These are phyloP conservation scores for Zaprionus capensis DNA, from an alignment of 1,140 invertebrate species.

Conservation along the genomic window DNA sequence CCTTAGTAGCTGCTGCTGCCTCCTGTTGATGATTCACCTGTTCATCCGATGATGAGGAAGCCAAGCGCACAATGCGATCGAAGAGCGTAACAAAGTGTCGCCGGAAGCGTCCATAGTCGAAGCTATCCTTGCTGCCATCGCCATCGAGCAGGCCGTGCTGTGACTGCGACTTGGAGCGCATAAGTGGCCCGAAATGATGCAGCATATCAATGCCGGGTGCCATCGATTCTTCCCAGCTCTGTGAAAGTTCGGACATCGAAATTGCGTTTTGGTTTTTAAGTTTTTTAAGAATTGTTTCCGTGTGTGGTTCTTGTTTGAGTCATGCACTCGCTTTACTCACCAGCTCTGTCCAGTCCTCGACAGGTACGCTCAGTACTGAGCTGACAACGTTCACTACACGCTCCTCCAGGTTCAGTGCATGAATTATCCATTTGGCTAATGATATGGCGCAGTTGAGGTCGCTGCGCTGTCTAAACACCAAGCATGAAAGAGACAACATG, in stretches of 20 bases:
- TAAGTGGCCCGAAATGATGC: constrained; percentile 79
- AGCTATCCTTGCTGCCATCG: constrained; percentile 52
- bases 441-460: constrained; percentile 78
- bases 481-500: constrained; percentile 4
- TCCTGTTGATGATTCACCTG: constrained; percentile 2
- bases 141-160: constrained; percentile 63
- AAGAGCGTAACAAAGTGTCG: constrained; percentile 74
- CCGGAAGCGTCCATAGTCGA: constrained; percentile 75
- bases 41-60: constrained; percentile 46
- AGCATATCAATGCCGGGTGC: constrained; percentile 81
- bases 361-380: constrained; percentile 70
- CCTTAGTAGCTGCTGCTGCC: not conserved
- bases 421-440: constrained; percentile 75
- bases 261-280: constrained; percentile 1
- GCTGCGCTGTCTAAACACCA: constrained; percentile 66
- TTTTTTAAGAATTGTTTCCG: not conserved
- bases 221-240: constrained; percentile 84
- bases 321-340: constrained; percentile 37
- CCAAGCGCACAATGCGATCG: constrained; percentile 75
- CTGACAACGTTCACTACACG: constrained; percentile 72
- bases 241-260: not conserved
- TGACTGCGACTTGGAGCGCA: constrained; percentile 68
- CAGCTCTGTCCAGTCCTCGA: constrained; percentile 79
- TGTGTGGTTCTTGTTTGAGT: not conserved
- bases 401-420: constrained; percentile 73